Base-by-base conservation (phyloP, 1,140 invertebrate species). In the Aphaenogaster floridana region DNA sequence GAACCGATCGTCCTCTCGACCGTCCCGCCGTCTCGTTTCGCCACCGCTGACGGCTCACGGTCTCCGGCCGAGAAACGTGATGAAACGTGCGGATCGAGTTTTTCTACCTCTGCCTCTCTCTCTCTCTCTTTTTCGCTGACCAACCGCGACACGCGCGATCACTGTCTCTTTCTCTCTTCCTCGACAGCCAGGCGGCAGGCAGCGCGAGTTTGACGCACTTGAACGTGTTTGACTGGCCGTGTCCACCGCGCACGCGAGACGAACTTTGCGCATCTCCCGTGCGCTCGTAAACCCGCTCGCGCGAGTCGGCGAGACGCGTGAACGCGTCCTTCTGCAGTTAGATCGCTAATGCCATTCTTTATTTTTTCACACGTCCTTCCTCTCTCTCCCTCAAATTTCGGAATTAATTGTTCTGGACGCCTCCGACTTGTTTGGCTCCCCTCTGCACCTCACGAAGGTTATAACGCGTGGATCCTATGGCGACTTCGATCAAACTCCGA, bases 261-360 rank as follows among this genome's bases (percentile, higher is more conserved):
- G 45, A 61, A 80, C 63, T 80, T 80, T n/a, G 77, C 48, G 61
- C 77, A 80, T 50, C 34, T 34, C 34, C 59, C 21, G 28, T 45
- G 48, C n/a, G 17, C 39, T 45, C 39, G 54, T 45, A 34, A 36
- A 54, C 21, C 2, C 42, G 13, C 42, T 45, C n/a, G 42, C n/a
- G 42, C 39, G 2, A 54, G 11, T 17, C 17, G 34, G 15, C 4
- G 34, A 5, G 28, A 39, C 28, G 48, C 36, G 63, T 36, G 13
- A 66, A 42, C 64, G 36, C 64, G 9, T 68, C 17, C 36, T n/a
- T 9, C 3, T 45, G 0, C 6, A 1, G 7, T 39, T 66, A 39
- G 2, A 45, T 17, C 28, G 7, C 5, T 48, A 28, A 34, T 28
- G 1, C 34, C 59, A 63, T 63, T 63, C 28, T 36, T 63, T 15